Percentiles rank a stretch among this genome's conserved stretches.
phyloP scores from a whole-genome alignment of 2,113 vertebrate species.

The Phaethornis superciliosus region DNA sequence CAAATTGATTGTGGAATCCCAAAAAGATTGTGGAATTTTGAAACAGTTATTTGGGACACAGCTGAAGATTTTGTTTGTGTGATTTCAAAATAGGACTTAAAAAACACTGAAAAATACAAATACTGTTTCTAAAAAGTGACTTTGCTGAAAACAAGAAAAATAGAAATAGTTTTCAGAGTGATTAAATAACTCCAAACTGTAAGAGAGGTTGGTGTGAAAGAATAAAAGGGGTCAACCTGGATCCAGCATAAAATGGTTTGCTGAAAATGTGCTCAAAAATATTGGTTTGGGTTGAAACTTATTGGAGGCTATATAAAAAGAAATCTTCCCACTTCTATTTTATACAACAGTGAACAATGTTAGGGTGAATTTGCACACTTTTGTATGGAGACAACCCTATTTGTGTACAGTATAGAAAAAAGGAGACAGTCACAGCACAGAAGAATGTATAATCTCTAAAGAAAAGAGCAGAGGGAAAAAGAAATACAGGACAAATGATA shows the following conservation, averaged over 20 bases:
- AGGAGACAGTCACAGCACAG: background rate
- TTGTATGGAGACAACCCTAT: background rate
- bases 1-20: no score
- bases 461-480: background rate
- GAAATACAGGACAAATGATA: background rate
- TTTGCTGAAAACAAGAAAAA: background rate
- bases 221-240: background rate
- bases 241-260: constrained; percentile 3
- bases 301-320: background rate
- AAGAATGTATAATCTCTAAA: background rate
- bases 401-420: background rate
- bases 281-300: background rate
- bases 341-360: background rate
- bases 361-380: background rate
- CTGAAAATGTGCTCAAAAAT: constrained; percentile 13
- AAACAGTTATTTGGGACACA: background rate
- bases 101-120: background rate
- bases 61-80: background rate
- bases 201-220: background rate
- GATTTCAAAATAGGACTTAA: background rate
- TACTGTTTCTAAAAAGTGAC: background rate
- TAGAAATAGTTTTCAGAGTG: background rate
- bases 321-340: background rate
- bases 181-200: background rate
- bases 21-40: background rate